phyloP scores from a whole-genome alignment of 2,888 invertebrate genomes.

The Amblyteles armatorius region DNA sequence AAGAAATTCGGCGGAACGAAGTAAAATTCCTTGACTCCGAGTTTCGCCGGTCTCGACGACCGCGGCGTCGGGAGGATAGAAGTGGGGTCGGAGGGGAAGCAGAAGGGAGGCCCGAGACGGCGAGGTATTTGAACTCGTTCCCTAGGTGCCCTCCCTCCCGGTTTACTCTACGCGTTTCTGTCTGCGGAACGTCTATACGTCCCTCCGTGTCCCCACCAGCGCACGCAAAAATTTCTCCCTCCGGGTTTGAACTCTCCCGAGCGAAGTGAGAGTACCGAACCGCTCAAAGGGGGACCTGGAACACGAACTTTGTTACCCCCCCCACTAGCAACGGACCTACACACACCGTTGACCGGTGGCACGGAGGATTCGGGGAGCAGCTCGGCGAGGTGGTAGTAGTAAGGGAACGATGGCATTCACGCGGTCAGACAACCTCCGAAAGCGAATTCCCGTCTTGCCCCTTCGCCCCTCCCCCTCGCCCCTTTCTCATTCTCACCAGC shows the following conservation, averaged over 20 bases:
- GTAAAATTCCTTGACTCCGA: slow-evolving; percentile 43
- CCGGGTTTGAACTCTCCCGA: slow-evolving; percentile 37
- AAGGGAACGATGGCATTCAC: slow-evolving; percentile 73
- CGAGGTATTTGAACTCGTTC: slow-evolving; percentile 79
- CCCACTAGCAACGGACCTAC: slow-evolving; percentile 41
- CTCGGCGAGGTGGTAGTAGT: slow-evolving; percentile 68
- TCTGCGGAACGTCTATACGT: slow-evolving; percentile 64
- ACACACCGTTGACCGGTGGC: slow-evolving; percentile 56
- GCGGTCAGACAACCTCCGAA: slow-evolving; percentile 75
- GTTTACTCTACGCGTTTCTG: slow-evolving; percentile 50
- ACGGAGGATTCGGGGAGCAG: slow-evolving; percentile 36
- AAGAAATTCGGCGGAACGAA: slow-evolving; percentile 34
- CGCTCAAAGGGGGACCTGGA: slow-evolving; percentile 51
- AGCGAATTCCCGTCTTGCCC: slow-evolving; percentile 62
- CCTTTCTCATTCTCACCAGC: slow-evolving; percentile 43
- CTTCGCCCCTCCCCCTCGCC: slow-evolving; percentile 52
- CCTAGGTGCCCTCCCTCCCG: slow-evolving; percentile 25
- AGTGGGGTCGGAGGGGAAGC: slow-evolving; percentile 22
- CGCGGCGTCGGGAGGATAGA: slow-evolving; percentile 20
- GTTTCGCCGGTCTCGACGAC: slow-evolving; percentile 28
- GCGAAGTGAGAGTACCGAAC: slow-evolving; percentile 55
- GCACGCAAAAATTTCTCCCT: slow-evolving; percentile 49
- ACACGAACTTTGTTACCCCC: slow-evolving; percentile 63
- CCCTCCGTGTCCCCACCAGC: slow-evolving; percentile 58
- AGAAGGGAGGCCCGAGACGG: slow-evolving; percentile 56